These are phyloP conservation scores for Scartelaos histophorus DNA, from an alignment of 2,113 vertebrate genomes.

Conservation along the genomic window DNA sequence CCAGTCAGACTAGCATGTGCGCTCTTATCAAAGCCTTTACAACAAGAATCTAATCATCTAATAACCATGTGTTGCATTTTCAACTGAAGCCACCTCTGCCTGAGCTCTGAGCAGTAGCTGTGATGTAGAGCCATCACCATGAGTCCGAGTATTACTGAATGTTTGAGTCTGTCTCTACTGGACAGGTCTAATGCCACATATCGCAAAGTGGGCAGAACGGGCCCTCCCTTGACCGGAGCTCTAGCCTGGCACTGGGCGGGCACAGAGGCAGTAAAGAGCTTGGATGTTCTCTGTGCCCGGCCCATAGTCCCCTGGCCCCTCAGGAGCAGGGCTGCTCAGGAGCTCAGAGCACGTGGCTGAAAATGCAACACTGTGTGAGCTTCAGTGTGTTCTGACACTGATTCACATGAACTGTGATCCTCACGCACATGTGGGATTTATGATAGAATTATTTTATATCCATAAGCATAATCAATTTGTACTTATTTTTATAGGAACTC, in stretches of 20 bases:
- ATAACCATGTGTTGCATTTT: slow-evolving; percentile 36
- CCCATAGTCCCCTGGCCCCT: slow-evolving; percentile 55
- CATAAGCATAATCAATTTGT: slow-evolving; percentile 75
- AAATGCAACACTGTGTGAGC: slow-evolving; percentile 42
- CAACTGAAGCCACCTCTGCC: slow-evolving; percentile 53
- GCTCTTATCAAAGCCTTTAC: slow-evolving; percentile 38
- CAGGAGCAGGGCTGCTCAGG: slow-evolving; percentile 47
- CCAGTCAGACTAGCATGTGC: slow-evolving; percentile 45
- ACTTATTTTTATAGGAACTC: slow-evolving; percentile 78
- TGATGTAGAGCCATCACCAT: slow-evolving; percentile 31
- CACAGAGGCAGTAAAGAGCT: slow-evolving; percentile 77
- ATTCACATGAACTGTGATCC: slow-evolving; percentile 56
- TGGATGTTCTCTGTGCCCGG: slow-evolving; percentile 81
- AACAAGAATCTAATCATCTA: slow-evolving; percentile 15
- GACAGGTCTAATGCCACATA: slow-evolving; percentile 73
- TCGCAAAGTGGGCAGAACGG: slow-evolving; percentile 78
- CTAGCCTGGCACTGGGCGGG: slow-evolving; percentile 74
- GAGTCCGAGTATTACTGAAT: slow-evolving; percentile 39
- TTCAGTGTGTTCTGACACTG: slow-evolving; percentile 14
- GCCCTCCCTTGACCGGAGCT: slow-evolving; percentile 68
- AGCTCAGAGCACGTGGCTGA: slow-evolving; percentile 71
- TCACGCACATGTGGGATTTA: slow-evolving; percentile 56
- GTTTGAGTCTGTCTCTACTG: slow-evolving; percentile 34
- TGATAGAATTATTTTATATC: slow-evolving; percentile 77
- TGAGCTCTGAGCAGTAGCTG: slow-evolving; percentile 42